Evolutionary conservation across 2,888 invertebrate genomes (phyloP).

Genomic region (Lottia gigantea): DNA sequence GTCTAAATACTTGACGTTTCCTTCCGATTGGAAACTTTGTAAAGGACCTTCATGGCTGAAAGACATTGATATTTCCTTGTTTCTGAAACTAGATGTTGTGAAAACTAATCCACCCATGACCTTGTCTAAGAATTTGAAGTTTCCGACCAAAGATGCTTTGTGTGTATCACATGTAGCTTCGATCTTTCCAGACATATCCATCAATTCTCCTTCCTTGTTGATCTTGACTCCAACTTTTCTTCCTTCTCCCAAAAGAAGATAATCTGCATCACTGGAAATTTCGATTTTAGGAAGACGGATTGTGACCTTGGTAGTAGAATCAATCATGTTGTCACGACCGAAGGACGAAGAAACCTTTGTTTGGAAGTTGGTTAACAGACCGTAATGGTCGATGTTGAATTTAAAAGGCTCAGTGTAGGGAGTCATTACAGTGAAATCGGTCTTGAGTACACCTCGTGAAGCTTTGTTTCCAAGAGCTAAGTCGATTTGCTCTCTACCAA

Average conservation of each 20-base stretch:
- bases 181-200: constrained; percentile 3
- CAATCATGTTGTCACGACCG: constrained; percentile 6
- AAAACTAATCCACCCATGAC: constrained; percentile 22
- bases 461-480: background rate
- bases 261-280: background rate
- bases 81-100: constrained; percentile 18
- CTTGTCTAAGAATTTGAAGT: constrained; percentile 10
- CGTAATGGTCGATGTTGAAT: constrained; percentile 1
- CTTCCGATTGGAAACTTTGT: constrained; percentile 26
- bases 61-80: constrained; percentile 22
- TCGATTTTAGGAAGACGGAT: background rate
- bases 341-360: constrained; percentile 9
- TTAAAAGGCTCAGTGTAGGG: background rate
- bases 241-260: background rate
- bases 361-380: background rate
- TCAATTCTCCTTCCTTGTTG: constrained; percentile 14
- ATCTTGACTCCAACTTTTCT: background rate
- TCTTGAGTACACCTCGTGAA: background rate
- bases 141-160: background rate
- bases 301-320: background rate
- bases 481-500: background rate
- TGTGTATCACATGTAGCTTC: constrained; percentile 12
- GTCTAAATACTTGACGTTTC: constrained; percentile 23
- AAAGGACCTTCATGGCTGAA: constrained; percentile 28
- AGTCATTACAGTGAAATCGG: background rate